Percentiles rank a stretch among this genome's conserved stretches.
Evolutionary conservation across 2,888 invertebrate genomes (phyloP).

Genomic region (Pseudanteris insignis): DNA sequence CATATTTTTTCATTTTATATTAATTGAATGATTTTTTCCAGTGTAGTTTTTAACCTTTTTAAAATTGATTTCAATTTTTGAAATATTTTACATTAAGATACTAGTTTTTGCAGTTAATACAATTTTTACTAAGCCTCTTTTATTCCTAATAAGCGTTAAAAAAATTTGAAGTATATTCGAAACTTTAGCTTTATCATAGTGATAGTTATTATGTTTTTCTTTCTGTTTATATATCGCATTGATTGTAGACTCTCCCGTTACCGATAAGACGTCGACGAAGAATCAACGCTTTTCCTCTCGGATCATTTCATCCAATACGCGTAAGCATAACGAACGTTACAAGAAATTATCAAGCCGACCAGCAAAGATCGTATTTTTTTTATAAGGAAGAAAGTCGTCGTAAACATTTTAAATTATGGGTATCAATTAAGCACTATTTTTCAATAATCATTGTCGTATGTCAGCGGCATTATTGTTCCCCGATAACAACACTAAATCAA

Average conservation of each 20-base stretch:
- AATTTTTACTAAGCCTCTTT: too few relatives aligned
- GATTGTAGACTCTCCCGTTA: slow-evolving; percentile 26
- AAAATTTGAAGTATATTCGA: too few relatives aligned
- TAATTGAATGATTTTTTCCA: too few relatives aligned
- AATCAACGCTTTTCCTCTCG: slow-evolving; percentile 22
- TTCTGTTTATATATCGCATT: slow-evolving; percentile 1
- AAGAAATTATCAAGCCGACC: slow-evolving; percentile 23
- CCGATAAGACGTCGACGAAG: slow-evolving; percentile 21
- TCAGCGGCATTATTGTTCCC: not conserved
- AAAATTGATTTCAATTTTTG: too few relatives aligned
- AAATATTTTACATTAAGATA: too few relatives aligned
- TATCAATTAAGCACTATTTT: slow-evolving; percentile 6
- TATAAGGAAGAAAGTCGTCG: slow-evolving; percentile 14
- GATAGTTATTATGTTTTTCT: slow-evolving; percentile 15
- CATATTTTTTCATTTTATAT: too few relatives aligned
- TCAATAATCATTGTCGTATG: too few relatives aligned
- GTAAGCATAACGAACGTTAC: slow-evolving; percentile 23
- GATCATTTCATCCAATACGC: slow-evolving; percentile 35
- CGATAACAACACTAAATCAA: too few relatives aligned
- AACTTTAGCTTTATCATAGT: not conserved
- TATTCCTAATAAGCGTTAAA: too few relatives aligned
- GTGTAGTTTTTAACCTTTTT: too few relatives aligned
- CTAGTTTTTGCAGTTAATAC: too few relatives aligned
- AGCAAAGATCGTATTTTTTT: slow-evolving; percentile 15
- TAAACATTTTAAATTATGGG: slow-evolving; percentile 2